Percentiles rank a stretch among this genome's conserved stretches.
Conservation (phyloP, 2,113 vertebrate genomes). For the Condylura cristata region DNA sequence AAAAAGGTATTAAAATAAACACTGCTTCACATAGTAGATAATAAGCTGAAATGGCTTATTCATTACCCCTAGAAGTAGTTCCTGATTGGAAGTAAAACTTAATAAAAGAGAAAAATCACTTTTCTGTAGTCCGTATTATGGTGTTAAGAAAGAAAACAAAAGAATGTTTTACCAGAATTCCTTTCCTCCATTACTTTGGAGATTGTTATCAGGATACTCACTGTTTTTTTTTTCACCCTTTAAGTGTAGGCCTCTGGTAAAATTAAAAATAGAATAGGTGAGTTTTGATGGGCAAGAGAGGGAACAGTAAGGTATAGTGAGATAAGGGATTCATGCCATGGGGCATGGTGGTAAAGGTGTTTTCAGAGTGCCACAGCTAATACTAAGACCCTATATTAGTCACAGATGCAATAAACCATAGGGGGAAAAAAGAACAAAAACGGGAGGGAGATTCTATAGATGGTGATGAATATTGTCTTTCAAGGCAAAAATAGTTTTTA, state of each 20-base stretch:
- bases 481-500: not conserved
- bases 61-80: not conserved
- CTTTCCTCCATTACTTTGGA: not conserved
- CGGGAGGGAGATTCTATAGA: not conserved
- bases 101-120: not conserved
- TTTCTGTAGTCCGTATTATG: not conserved
- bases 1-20: not conserved
- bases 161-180: not conserved
- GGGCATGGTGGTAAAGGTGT: not conserved
- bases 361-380: not conserved
- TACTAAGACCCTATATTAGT: not conserved
- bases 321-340: not conserved
- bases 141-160: not conserved
- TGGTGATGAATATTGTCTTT: not conserved
- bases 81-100: not conserved
- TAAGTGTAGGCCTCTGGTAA: not conserved
- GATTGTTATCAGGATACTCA: not conserved
- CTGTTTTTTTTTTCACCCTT: not conserved
- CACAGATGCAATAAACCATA: not conserved
- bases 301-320: not conserved
- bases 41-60: not conserved
- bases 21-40: not conserved
- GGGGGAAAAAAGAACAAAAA: slow-evolving; percentile 14
- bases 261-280: slow-evolving; percentile 11
- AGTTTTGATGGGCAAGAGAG: not conserved